Percentiles rank a stretch among this genome's conserved stretches.
Conservation (phyloP, 2,797 vertebrate genomes). For the Pangasius larnaudii region DNA sequence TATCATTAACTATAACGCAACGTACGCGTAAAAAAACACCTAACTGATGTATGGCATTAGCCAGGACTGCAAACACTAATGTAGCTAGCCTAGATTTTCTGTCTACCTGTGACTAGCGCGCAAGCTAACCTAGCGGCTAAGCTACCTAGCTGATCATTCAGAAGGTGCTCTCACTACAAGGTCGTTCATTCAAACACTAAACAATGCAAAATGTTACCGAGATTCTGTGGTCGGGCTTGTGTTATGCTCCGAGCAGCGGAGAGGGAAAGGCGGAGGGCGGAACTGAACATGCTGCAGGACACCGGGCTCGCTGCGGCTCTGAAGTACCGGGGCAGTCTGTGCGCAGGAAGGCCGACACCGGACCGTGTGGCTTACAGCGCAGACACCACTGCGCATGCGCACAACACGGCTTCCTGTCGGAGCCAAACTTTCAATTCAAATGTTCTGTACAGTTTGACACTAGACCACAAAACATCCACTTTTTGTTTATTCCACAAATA, state of each 20-base stretch:
- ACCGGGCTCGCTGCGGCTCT: conserved; percentile 14
- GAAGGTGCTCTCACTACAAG: background rate
- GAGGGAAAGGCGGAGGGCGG: conserved; percentile 76
- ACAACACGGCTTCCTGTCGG: background rate
- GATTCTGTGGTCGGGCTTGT: conserved; percentile 63
- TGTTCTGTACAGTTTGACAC: background rate
- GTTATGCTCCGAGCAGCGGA: conserved; percentile 76
- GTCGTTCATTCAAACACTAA: background rate
- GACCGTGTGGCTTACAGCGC: background rate
- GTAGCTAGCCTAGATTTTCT: background rate
- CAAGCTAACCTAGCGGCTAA: conserved; percentile 33
- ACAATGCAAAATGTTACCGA: conserved; percentile 64
- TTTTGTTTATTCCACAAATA: background rate
- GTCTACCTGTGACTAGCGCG: background rate
- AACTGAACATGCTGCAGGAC: conserved; percentile 75
- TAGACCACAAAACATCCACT: background rate
- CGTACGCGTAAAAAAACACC: no score
- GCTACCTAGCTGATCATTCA: conserved; percentile 21
- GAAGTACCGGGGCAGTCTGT: background rate
- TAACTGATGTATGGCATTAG: background rate
- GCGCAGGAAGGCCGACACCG: conserved; percentile 1
- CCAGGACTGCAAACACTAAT: background rate
- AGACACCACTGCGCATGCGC: conserved; percentile 41
- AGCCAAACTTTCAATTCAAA: background rate
- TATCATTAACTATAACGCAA: background rate